Percentiles rank a stretch among this genome's conserved stretches.
These are phyloP conservation scores for Agrenia bidenticulata DNA, from an alignment of 2,888 invertebrate species.

Conservation along the genomic window DNA sequence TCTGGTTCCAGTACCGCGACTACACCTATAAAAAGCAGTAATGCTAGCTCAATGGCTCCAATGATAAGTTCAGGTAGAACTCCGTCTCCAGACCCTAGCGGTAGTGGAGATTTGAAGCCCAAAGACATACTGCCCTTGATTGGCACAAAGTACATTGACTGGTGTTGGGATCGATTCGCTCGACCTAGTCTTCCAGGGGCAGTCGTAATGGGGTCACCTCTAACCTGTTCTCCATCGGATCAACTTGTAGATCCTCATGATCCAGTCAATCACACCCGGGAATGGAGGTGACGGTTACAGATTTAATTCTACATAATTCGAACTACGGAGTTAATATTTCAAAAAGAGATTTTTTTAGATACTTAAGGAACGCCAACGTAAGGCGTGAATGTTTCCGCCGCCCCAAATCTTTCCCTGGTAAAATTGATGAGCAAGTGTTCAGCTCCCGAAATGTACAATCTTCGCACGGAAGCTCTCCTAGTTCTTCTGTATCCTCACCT, in stretches of 20 bases:
- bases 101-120: slow-evolving; percentile 20
- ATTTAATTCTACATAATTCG: slow-evolving; percentile 9
- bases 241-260: slow-evolving; percentile 23
- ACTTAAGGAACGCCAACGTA: slow-evolving; percentile 69
- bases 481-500: slow-evolving; percentile 40
- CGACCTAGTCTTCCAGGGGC: slow-evolving; percentile 31
- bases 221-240: slow-evolving; percentile 4
- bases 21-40: slow-evolving; percentile 5
- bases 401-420: slow-evolving; percentile 59
- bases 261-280: slow-evolving; percentile 65
- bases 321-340: too few relatives aligned
- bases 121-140: slow-evolving; percentile 46
- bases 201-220: slow-evolving; percentile 3
- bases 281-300: slow-evolving; percentile 66
- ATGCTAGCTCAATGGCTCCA: not conserved
- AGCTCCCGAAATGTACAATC: slow-evolving; percentile 44
- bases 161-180: slow-evolving; percentile 52
- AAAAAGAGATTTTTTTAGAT: slow-evolving; percentile 57
- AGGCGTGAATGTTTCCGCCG: slow-evolving; percentile 59
- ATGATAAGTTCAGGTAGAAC: not conserved
- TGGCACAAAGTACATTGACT: slow-evolving; percentile 50
- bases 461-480: slow-evolving; percentile 33
- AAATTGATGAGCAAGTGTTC: slow-evolving; percentile 74
- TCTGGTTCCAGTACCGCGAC: not conserved
- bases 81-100: slow-evolving; percentile 5